Conservation (phyloP, 2,888 invertebrate genomes). For the Amphiduros pacificus region DNA sequence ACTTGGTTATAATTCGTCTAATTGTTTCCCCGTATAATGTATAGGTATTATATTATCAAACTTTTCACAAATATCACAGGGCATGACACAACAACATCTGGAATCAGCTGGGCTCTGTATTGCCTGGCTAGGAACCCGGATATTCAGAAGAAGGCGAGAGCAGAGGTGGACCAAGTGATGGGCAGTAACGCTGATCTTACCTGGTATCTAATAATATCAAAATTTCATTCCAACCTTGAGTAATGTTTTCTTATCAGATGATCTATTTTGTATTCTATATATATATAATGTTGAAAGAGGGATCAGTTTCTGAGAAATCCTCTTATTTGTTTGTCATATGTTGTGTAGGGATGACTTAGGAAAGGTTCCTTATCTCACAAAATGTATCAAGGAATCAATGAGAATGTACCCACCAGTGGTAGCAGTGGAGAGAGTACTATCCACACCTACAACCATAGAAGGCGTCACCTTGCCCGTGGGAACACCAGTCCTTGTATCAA, state of each 20-base stretch:
- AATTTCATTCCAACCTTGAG: no score
- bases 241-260: no score
- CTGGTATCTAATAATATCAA: no score
- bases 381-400: slow-evolving; percentile 43
- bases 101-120: slow-evolving; percentile 33
- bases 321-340: neutral
- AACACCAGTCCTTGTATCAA: slow-evolving; percentile 31
- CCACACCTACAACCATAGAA: slow-evolving; percentile 33
- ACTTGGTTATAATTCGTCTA: no score
- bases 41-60: neutral
- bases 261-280: no score
- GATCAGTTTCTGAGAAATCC: no score
- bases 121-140: slow-evolving; percentile 27
- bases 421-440: slow-evolving; percentile 36
- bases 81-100: slow-evolving; percentile 42
- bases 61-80: slow-evolving; percentile 23
- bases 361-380: slow-evolving; percentile 37
- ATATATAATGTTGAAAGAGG: no score
- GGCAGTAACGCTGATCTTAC: no score
- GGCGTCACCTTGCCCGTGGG: slow-evolving; percentile 34
- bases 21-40: neutral
- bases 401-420: slow-evolving; percentile 39
- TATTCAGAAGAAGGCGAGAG: slow-evolving; percentile 28
- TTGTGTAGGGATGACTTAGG: slow-evolving; percentile 39
- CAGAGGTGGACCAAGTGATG: slow-evolving; percentile 32